Evolutionary conservation across 2,888 invertebrate genomes (phyloP).

Genomic region (Drosophila flavopinicola): DNA sequence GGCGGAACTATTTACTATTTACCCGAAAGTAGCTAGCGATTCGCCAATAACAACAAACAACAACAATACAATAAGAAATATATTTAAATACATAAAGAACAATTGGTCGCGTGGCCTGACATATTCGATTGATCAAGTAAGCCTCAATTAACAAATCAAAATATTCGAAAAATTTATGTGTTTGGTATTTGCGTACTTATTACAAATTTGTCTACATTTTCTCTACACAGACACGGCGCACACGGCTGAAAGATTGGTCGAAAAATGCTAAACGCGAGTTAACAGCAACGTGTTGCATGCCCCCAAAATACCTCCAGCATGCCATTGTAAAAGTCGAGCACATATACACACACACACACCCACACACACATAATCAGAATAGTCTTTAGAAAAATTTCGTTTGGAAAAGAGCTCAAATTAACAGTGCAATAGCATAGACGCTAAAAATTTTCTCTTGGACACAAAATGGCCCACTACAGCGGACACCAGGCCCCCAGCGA

Average conservation of each 20-base stretch:
- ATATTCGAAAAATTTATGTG: not conserved
- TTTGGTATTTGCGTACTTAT: slow-evolving; percentile 23
- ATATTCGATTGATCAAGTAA: slow-evolving; percentile 36
- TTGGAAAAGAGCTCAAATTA: slow-evolving; percentile 38
- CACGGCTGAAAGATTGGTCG: slow-evolving; percentile 13
- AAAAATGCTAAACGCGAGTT: slow-evolving; percentile 45
- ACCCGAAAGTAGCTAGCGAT: slow-evolving; percentile 14
- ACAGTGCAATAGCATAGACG: slow-evolving; percentile 5
- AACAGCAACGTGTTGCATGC: slow-evolving; percentile 34
- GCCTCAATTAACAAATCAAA: slow-evolving; percentile 7
- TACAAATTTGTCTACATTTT: slow-evolving; percentile 9
- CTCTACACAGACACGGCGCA: slow-evolving; percentile 18
- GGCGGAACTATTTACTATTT: slow-evolving; percentile 65
- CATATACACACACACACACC: slow-evolving; percentile 5
- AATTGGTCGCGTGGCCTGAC: slow-evolving; percentile 20
- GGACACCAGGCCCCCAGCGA: slow-evolving; percentile 55
- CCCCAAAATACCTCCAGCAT: slow-evolving; percentile 46
- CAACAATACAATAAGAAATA: slow-evolving; percentile 19
- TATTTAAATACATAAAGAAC: not conserved
- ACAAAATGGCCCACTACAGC: slow-evolving; percentile 66
- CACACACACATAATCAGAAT: slow-evolving; percentile 1
- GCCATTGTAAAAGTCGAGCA: slow-evolving; percentile 37
- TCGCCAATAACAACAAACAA: slow-evolving; percentile 11
- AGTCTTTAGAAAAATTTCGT: slow-evolving; percentile 15
- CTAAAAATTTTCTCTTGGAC: slow-evolving; percentile 6